Percentiles rank a stretch among this genome's conserved stretches.
phyloP scores from a whole-genome alignment of 2,113 vertebrate genomes.

The Myrmophylax atrothorax region DNA sequence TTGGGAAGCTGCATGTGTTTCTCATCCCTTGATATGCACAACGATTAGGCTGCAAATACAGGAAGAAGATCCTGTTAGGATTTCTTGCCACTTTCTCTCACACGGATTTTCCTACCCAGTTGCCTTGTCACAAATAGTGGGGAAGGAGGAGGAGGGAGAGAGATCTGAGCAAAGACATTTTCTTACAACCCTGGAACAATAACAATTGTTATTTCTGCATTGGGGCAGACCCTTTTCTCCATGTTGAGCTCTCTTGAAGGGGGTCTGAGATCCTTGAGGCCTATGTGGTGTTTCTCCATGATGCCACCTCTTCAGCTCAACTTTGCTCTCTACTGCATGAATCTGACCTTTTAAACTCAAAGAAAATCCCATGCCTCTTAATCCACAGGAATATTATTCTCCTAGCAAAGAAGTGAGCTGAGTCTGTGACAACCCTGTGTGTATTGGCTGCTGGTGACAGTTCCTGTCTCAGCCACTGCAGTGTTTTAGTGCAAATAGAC shows the following conservation, averaged over 20 bases:
- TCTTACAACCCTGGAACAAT: background rate
- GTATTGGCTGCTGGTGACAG: background rate
- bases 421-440: background rate
- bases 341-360: background rate
- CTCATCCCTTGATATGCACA: background rate
- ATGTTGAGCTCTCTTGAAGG: background rate
- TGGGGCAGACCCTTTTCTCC: background rate
- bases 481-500: background rate
- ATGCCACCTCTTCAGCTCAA: background rate
- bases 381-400: background rate
- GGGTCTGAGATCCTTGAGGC: rapidly evolving
- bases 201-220: background rate
- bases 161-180: background rate
- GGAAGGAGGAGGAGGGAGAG: background rate
- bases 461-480: background rate
- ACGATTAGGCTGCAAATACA: background rate
- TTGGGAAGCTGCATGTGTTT: background rate
- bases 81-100: background rate
- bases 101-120: background rate
- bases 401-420: background rate
- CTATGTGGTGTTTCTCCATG: background rate
- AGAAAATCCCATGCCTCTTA: background rate
- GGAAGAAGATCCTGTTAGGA: background rate
- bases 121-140: background rate
- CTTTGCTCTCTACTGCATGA: rapidly evolving